Percentiles rank a stretch among this genome's conserved stretches.
Evolutionary conservation across 2,797 vertebrate genomes (phyloP).

Genomic region (Neoniphon sammara): DNA sequence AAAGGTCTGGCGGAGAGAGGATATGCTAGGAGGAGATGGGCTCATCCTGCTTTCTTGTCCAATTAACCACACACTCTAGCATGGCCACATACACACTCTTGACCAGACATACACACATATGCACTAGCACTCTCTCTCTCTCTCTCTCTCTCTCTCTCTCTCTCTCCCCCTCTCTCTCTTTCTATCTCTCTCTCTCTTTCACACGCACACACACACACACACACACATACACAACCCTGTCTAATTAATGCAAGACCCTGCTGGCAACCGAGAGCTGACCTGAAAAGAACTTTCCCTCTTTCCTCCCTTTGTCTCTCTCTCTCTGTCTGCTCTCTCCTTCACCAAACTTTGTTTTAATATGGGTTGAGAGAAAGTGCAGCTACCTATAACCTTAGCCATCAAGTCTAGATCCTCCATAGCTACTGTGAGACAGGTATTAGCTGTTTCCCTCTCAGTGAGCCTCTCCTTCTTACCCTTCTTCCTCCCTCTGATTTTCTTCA

Average conservation of each 20-base stretch:
- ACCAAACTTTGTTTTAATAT: conserved; percentile 63
- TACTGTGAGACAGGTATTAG: conserved; percentile 30
- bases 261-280: conserved; percentile 63
- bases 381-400: conserved; percentile 61
- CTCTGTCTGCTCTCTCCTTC: conserved; percentile 60
- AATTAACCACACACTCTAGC: conserved; percentile 55
- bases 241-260: conserved; percentile 74
- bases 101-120: conserved; percentile 21
- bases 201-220: conserved; percentile 11
- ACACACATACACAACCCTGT: conserved; percentile 31
- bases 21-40: conserved; percentile 35
- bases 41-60: conserved; percentile 37
- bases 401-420: conserved; percentile 40
- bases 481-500: conserved; percentile 21
- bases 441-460: conserved; percentile 8
- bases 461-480: neutral
- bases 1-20: conserved; percentile 41
- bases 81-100: conserved; percentile 22
- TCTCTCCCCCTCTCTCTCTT: neutral
- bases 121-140: conserved; percentile 12
- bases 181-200: neutral
- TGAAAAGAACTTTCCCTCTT: conserved; percentile 55
- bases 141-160: neutral
- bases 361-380: conserved; percentile 59
- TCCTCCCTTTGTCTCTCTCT: conserved; percentile 16